These are phyloP conservation scores for Smithornis capensis DNA, from an alignment of 2,113 vertebrate genomes.

Conservation along the genomic window DNA sequence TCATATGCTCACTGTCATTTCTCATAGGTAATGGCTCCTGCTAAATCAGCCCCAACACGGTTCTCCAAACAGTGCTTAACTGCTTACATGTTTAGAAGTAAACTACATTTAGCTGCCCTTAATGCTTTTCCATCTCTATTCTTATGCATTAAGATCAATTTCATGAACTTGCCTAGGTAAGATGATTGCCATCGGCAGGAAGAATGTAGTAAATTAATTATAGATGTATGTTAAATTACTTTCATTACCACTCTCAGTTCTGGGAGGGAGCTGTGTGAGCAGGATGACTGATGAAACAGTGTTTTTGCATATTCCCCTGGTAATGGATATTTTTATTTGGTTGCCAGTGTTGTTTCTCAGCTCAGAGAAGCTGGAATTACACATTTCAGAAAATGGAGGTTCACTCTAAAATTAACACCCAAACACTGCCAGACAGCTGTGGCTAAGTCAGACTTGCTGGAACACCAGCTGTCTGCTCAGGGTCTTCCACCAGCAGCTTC, in stretches of 20 bases:
- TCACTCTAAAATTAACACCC: neutral
- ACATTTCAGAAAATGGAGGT: constrained; percentile 28
- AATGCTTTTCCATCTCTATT: constrained; percentile 48
- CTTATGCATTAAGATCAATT: constrained; percentile 75
- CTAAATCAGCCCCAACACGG: constrained; percentile 57
- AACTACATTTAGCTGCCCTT: constrained; percentile 54
- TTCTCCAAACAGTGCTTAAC: constrained; percentile 52
- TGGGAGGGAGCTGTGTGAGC: constrained; percentile 71
- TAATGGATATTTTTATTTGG: constrained; percentile 45
- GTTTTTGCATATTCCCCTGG: constrained; percentile 66
- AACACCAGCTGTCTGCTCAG: neutral
- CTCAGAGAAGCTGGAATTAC: constrained; percentile 7
- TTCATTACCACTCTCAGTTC: constrained; percentile 85
- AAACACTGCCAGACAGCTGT: neutral
- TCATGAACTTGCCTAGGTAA: constrained; percentile 69
- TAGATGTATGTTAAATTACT: constrained; percentile 96
- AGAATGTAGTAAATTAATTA: constrained; percentile 91
- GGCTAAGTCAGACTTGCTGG: neutral
- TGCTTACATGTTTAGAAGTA: constrained; percentile 36
- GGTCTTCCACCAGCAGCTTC: neutral
- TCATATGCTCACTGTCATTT: neutral
- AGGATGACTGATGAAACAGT: constrained; percentile 78
- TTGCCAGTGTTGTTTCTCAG: constrained; percentile 29
- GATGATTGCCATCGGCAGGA: constrained; percentile 68
- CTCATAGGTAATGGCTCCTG: constrained; percentile 42